Base-by-base conservation (phyloP, 2,113 vertebrate genomes). In the Nannospalax galili region DNA sequence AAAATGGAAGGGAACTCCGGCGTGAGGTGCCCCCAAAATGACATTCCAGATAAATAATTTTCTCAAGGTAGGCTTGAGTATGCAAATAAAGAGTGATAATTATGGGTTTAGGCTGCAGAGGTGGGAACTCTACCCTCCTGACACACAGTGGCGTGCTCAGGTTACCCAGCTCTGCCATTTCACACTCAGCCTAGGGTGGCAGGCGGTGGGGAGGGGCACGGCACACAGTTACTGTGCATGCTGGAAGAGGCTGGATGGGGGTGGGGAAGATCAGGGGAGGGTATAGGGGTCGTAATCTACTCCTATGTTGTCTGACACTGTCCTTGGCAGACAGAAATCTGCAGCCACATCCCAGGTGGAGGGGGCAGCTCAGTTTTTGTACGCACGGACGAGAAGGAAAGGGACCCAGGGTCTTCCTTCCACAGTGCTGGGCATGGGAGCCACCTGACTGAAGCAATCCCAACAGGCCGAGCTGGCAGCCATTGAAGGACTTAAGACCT, bases 81-180 rank as follows among this genome's bases (percentile, higher is more conserved):
- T 1, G 70, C 26, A 86, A 24, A 20, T 42, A 14, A 35, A 69
- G 60, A 28, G 32, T 1, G 7, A 4, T 17, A 2, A 79, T 2
- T 32, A 37, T 0, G 17, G 73, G 90, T n/a, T 37, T 12, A 3
- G 22, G 65, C 32, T 80, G 64, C 0, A 0, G 77, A 87, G 85
- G 56, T 1, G 35, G 28, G 14, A 8, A 7, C 48, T 32, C 92
- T 22, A 58, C 65, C 42, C 65, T 30, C 19, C 30, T 1, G 9
- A 48, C 4, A 26, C 70, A n/a, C n/a, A 0, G 3, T 0, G 58
- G 48, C 7, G 0, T 2, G 0, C 26, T 42, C 20, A 45, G 73
- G 74, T 28, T 12, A 56, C 48, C 10, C 6, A 22, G 35, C 1
- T 12, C 42, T 12, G 11, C 12, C 1, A 40, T 6, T 5, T 22